Conservation (phyloP, 1,140 invertebrate species). For the Drosophila pandora region DNA sequence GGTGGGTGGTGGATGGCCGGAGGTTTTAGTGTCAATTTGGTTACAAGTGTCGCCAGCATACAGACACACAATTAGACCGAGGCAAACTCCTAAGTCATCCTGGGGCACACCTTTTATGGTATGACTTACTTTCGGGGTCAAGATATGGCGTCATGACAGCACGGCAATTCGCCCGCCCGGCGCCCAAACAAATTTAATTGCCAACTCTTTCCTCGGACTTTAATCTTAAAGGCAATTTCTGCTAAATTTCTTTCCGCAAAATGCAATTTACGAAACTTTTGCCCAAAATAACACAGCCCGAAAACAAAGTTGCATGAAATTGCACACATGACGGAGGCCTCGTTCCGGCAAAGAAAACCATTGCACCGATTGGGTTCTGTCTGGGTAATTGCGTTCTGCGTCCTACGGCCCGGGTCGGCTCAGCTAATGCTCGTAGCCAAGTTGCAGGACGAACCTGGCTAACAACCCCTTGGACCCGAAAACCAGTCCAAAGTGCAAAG, state of each 20-base stretch:
- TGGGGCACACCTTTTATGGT: constrained; percentile 39
- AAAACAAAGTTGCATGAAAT: constrained; percentile 71
- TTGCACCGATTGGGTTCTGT: constrained; percentile 46
- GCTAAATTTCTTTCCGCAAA: constrained; percentile 50
- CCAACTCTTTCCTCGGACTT: constrained; percentile 56
- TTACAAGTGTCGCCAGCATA: constrained; percentile 61
- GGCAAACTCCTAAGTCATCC: constrained; percentile 70
- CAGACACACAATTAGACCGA: constrained; percentile 19
- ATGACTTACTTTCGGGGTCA: constrained; percentile 69
- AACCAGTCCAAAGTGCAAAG: constrained; percentile 56
- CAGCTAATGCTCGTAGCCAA: constrained; percentile 34
- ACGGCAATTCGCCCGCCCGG: constrained; percentile 23
- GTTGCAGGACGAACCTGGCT: constrained; percentile 23
- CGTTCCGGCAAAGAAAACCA: constrained; percentile 20
- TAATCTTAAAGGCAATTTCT: constrained; percentile 77
- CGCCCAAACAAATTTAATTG: constrained; percentile 51
- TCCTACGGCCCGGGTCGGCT: constrained; percentile 11
- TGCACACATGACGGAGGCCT: constrained; percentile 54
- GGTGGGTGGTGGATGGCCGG: constrained; percentile 24
- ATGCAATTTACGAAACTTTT: constrained; percentile 74
- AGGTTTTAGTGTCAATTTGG: constrained; percentile 74
- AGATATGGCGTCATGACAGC: constrained; percentile 61
- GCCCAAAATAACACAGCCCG: constrained; percentile 36
- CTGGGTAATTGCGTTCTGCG: constrained; percentile 71
- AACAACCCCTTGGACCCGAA: constrained; percentile 32